Evolutionary conservation across 2,797 vertebrate genomes (phyloP), one percentile per base, ranked within the genome.

Genomic region (Enteromius argenteus): DNA sequence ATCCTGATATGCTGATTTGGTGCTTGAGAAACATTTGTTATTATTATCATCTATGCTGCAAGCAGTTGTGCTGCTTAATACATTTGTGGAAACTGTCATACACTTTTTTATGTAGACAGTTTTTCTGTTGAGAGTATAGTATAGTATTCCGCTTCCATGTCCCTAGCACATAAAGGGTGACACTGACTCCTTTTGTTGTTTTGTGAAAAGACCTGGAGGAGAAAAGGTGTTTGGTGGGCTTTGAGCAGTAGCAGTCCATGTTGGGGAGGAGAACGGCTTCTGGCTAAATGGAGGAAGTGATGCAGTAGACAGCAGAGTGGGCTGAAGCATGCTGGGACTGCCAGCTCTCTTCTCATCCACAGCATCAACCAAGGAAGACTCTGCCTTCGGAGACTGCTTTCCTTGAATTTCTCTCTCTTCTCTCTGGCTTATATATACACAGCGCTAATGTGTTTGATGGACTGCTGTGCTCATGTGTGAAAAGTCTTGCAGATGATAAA

Each of bases 321-420:
- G 84, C 79, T 86, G 83, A 79, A 82, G 80, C 82, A 75, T 78
- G 83, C 86, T 84, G 79, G 72, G 86, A 85, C 79, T 88, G 88
- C 86, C 88, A 85, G 71, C 32, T 76, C 72, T 13, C 23, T 78
- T 88, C 81, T 58, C 51, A 78, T 84, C 83, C 74, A 49, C 81
- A 58, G 53, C 13, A 13, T 44, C 68, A 56, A 79, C 53, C 2
- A 42, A 72, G 53, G 44, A 80, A 67, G 27, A 2, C 35, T 23
- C 35, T 60, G 64, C 64, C 64, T 69, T 76, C n/a, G 27, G 56
- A 44, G 64, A 67, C 42, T 15, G 68, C 5, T n/a, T 60, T 56
- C 39, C 39, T 79, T 23, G 1, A 44, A 17, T 66, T 35, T 76
- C 21, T 49, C 56, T 56, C 3, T 73, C 77, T 32, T 78, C 10